Base-by-base conservation (phyloP, 2,113 vertebrate species). In the Rhea americana region DNA sequence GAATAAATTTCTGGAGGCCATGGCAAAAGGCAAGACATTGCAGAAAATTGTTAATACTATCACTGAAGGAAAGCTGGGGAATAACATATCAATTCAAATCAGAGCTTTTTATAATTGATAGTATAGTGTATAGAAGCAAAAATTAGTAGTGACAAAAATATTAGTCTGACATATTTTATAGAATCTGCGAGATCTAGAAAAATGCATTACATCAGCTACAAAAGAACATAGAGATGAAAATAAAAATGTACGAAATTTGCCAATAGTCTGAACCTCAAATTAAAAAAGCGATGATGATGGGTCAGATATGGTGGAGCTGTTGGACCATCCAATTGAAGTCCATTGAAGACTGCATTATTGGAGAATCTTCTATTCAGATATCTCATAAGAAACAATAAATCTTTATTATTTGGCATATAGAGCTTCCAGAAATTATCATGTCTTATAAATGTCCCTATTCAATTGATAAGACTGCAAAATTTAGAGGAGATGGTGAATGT, bases 51-150 rank as follows among this genome's bases (percentile, higher is more conserved):
- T 32, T 32, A 11, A 5, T 5, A 8, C 15, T 28, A 77, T 14
- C 83, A n/a, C 61, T 82, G 91, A 48, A 16, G 53, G 65, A 76
- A 87, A 56, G 58, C 19, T 61, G 35, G 47, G 87, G 82, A 82
- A 59, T 58, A 72, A 32, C 7, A 4, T 1, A 11, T 51, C 74
- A 25, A 1, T 17, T 26, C 75, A 37, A 71, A n/a, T 14, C 78
- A 39, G 39, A 85, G 63, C 41, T 73, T 30, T 45, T 50, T 65
- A 35, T 30, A 7, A 18, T 1, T 58, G 67, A 47, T 56, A 65
- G 9, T 13, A 7, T 8, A n/a, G 62, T 0, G 4, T 13, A 43
- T 20, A 47, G 58, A 10, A 11, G 25, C 28, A 53, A 10, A 70
- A 53, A 73, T 58, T 2, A 72, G 30, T 16, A 13, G 71, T 43